Conservation (phyloP, 2,888 invertebrate species). For the Hypolimnas misippus region DNA sequence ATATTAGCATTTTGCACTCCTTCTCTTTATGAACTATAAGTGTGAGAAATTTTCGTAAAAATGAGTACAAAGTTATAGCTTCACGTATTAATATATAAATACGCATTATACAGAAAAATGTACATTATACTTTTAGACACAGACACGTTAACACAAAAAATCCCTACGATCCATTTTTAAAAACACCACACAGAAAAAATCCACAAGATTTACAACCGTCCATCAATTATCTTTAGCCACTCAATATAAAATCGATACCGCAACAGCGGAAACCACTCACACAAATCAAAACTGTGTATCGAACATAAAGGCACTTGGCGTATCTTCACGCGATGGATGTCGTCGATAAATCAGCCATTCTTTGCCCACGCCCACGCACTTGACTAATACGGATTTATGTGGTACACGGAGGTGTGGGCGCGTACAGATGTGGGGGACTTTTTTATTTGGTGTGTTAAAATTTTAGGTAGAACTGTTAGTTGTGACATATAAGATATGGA, state of each 20-base stretch:
- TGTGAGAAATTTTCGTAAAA: no score
- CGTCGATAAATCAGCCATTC: constrained; percentile 67
- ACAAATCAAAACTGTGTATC: constrained; percentile 52
- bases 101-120: no score
- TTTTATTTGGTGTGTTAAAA: not conserved
- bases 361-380: constrained; percentile 71
- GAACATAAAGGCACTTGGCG: constrained; percentile 58
- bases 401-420: constrained; percentile 37
- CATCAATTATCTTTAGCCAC: constrained; percentile 14
- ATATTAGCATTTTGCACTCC: no score
- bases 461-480: not conserved
- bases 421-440: constrained; percentile 28
- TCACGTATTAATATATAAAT: no score
- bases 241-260: constrained; percentile 31
- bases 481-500: not conserved
- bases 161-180: no score
- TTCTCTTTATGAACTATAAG: no score
- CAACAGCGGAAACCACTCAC: constrained; percentile 42
- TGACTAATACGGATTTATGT: constrained; percentile 75
- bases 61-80: no score
- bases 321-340: constrained; percentile 76
- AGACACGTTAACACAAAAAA: no score
- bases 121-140: no score
- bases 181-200: not conserved
- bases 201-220: not conserved